Base-by-base conservation (phyloP, 2,797 vertebrate species). In the Oophaga sylvatica region DNA sequence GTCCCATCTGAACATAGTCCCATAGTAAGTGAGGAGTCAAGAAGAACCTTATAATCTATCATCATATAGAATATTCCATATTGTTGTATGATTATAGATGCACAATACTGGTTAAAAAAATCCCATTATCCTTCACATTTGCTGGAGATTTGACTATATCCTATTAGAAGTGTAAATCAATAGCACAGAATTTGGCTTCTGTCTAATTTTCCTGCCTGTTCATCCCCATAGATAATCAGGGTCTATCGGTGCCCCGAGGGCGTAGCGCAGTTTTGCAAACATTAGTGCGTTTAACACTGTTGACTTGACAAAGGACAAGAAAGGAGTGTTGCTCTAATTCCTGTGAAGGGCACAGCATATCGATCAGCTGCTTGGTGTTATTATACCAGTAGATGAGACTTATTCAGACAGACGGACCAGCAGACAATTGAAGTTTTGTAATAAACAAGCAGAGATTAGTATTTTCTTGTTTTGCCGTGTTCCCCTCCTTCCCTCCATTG, bases 331-430 rank as follows among this genome's bases (percentile, higher is more conserved):
- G 31, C 29, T 81, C 6, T 88, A 88, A 88, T 76, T 65, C 60
- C 68, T 84, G 81, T 85, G 80, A 86, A 87, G 85, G 68, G 88
- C 57, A 87, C 79, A 82, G 70, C 29, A 88, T 89, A 87, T 90
- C 89, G 91, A 88, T 86, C 91, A 92, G 91, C 91, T 91, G 91
- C 90, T 92, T 90, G 88, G 91, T 91, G 91, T 93, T 90, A 92
- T 90, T 92, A 92, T 92, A 94, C 92, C 91, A 90, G 90, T 92
- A 93, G 92, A 93, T 93, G 91, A 91, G 92, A 93, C 93, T 93
- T 92, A 95, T 93, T 94, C 93, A 94, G 92, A 93, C 90, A 92
- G 93, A 94, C 93, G 94, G 94, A 93, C 93, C 93, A 89, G 92
- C 91, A 94, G 93, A 94, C 93, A 95, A 94, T 94, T 93, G 95